phyloP scores from a whole-genome alignment of 2,113 vertebrate genomes.

The Rostratula benghalensis region DNA sequence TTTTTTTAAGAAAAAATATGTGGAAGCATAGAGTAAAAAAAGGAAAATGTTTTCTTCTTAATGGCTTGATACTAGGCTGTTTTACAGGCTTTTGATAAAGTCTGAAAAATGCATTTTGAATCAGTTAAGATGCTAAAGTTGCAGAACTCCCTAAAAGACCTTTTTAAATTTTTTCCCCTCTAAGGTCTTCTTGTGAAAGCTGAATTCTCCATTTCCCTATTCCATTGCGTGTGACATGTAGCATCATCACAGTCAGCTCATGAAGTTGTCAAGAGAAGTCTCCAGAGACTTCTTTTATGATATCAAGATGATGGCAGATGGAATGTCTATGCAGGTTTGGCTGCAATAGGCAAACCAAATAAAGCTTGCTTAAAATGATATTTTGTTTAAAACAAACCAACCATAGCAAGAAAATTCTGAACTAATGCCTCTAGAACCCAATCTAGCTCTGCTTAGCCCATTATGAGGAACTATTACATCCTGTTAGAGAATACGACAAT shows the following conservation, averaged over 20 bases:
- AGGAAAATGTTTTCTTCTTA: not conserved
- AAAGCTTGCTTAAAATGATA: constrained; percentile 30
- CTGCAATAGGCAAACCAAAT: constrained; percentile 38
- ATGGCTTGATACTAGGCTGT: not conserved
- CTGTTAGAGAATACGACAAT: not conserved
- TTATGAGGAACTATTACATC: not conserved
- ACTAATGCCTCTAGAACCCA: not conserved
- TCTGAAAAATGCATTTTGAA: not conserved
- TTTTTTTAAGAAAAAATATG: not conserved
- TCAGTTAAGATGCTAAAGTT: not conserved
- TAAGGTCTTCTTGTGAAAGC: constrained; percentile 1
- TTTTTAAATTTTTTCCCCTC: not conserved
- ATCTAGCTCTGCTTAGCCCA: not conserved
- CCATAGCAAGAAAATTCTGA: constrained; percentile 22
- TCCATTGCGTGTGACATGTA: not conserved
- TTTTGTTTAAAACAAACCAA: constrained; percentile 3
- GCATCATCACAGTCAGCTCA: constrained; percentile 35
- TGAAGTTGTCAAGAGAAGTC: constrained; percentile 36
- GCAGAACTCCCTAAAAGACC: not conserved
- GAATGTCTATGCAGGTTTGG: constrained; percentile 25
- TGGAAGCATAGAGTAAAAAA: not conserved
- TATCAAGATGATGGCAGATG: constrained; percentile 8
- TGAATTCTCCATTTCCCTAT: constrained; percentile 14
- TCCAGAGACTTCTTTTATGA: constrained; percentile 27
- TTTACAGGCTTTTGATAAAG: not conserved